Evolutionary conservation across 2,888 invertebrate genomes (phyloP).

Genomic region (Bellardia pandia): DNA sequence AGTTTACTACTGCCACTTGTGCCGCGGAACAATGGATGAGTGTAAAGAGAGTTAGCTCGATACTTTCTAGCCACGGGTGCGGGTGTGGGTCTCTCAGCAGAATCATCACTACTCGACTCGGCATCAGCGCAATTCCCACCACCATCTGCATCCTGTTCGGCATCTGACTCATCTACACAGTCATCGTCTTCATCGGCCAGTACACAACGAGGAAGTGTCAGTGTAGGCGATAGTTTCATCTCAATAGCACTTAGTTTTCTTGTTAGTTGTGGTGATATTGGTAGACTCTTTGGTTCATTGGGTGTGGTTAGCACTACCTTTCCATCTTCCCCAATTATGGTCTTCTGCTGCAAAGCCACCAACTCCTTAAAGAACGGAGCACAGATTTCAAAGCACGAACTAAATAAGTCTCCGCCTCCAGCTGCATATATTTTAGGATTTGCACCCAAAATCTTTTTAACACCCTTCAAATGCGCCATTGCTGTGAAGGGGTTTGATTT

Average conservation of each 20-base stretch:
- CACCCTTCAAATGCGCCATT: constrained; percentile 91
- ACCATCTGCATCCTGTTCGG: constrained; percentile 81
- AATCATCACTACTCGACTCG: constrained; percentile 83
- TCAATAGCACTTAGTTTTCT: constrained; percentile 83
- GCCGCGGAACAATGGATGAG: constrained; percentile 86
- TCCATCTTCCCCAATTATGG: constrained; percentile 66
- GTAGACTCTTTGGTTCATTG: constrained; percentile 85
- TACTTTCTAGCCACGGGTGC: constrained; percentile 82
- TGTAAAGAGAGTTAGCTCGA: constrained; percentile 86
- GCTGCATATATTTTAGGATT: constrained; percentile 85
- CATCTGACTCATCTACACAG: constrained; percentile 79
- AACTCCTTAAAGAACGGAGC: constrained; percentile 86
- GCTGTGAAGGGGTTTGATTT: constrained; percentile 90
- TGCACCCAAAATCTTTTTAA: constrained; percentile 92
- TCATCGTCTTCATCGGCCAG: constrained; percentile 77
- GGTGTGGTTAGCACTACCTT: constrained; percentile 65
- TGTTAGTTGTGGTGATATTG: constrained; percentile 85
- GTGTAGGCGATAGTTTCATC: constrained; percentile 78
- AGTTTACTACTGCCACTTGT: constrained; percentile 73
- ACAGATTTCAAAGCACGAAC: constrained; percentile 91
- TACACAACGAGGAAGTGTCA: constrained; percentile 57
- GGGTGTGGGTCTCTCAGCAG: constrained; percentile 77
- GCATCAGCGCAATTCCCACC: constrained; percentile 83
- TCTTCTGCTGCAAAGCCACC: constrained; percentile 80
- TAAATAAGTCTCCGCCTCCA: constrained; percentile 87